These are phyloP conservation scores for Acrocephalus kingi DNA, from an alignment of 2,113 vertebrate species.

Conservation along the genomic window DNA sequence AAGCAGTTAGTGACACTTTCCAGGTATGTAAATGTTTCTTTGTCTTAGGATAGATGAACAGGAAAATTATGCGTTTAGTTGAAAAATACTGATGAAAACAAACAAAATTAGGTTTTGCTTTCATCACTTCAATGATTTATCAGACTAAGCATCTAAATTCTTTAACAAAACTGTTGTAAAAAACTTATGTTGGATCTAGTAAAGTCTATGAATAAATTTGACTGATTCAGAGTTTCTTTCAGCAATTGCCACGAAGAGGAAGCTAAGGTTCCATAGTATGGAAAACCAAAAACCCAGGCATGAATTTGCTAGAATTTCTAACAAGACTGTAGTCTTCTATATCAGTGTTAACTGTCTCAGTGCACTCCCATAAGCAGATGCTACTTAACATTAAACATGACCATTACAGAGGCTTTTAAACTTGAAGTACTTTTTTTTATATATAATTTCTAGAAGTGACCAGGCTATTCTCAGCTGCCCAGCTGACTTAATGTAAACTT, in stretches of 20 bases:
- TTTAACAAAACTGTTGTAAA: neutral
- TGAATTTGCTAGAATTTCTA: neutral
- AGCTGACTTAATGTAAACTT: neutral
- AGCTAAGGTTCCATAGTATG: neutral
- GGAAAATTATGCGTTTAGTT: neutral
- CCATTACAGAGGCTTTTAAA: neutral
- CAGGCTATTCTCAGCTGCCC: neutral
- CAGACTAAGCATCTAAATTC: neutral
- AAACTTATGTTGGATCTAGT: neutral
- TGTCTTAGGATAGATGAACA: neutral
- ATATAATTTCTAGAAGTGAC: neutral
- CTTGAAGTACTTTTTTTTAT: neutral
- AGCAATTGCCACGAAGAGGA: neutral
- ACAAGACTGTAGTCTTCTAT: neutral
- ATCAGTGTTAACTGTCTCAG: neutral
- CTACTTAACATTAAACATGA: neutral
- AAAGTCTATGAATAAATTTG: neutral
- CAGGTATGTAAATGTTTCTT: neutral
- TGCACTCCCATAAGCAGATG: neutral
- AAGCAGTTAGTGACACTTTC: neutral
- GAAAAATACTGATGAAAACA: neutral
- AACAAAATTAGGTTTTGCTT: neutral
- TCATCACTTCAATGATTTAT: neutral
- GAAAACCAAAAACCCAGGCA: neutral
- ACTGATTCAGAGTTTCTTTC: neutral